Evolutionary conservation across 2,797 vertebrate species (phyloP), one percentile per base, ranked within the genome.

Genomic region (Scarus forsteni): DNA sequence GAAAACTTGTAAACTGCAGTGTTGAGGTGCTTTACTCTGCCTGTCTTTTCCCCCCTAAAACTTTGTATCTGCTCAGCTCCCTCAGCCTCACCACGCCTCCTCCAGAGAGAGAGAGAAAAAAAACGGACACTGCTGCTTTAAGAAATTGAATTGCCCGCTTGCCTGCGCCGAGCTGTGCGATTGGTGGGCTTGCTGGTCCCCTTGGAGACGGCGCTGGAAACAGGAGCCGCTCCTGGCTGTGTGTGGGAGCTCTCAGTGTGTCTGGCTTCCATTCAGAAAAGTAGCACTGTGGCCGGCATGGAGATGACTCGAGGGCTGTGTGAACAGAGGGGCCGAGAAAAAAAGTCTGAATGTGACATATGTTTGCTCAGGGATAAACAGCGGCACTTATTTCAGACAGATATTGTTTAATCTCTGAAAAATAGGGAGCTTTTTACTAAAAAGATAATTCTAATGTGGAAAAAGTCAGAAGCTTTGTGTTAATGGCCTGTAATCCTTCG

Each of bases 131-230:
- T 90, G 91, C 73, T 46, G 84, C 94, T 95, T 95, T 94, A 95
- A 95, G 90, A 91, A 94, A 92, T 94, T 93, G 92, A 95, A 95
- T 93, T 60, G 79, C 90, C 91, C 93, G 92, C 93, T 70, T 87
- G 80, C 75, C 62, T 54, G 77, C 45, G 73, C 72, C 6, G 67
- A 46, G 87, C 62, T 42, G 60, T 78, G 83, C 92, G 92, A 95
- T 95, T 95, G 94, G 94, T 89, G 79, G 85, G 70, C 68, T 77
- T 36, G 65, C 57, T 75, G 88, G 91, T 93, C 87, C 88, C 90
- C 92, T 90, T 93, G 89, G 89, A 91, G 89, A 90, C 85, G 56
- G 89, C 75, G 87, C 85, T 87, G 88, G 86, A 93, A 90, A 92
- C 87, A 79, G 85, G 91, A 91, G 89, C 88, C 35, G 74, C 79